These are phyloP conservation scores for Molothrus aeneus DNA, from an alignment of 2,797 vertebrate genomes.

Conservation along the genomic window DNA sequence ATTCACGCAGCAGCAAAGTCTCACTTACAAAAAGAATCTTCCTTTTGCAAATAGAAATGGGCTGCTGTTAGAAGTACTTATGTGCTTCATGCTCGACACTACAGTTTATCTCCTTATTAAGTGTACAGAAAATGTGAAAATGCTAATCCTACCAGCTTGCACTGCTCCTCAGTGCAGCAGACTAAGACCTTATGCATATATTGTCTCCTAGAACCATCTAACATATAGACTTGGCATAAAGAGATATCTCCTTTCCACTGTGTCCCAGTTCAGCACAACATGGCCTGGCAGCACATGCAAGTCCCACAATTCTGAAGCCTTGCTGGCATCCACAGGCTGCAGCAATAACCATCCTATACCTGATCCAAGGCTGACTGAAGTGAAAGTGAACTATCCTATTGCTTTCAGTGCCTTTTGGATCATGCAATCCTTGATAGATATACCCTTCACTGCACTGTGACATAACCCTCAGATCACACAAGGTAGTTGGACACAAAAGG, in stretches of 20 bases:
- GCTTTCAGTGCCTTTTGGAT: not conserved
- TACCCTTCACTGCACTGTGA: not conserved
- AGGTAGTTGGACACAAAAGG: not conserved
- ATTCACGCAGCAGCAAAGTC: not conserved
- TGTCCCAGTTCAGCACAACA: not conserved
- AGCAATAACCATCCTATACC: not conserved
- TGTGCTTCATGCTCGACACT: not conserved
- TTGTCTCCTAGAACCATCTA: not conserved
- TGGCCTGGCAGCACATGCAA: not conserved
- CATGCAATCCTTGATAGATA: not conserved
- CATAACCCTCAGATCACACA: not conserved
- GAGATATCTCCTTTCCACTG: not conserved
- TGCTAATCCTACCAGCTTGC: not conserved
- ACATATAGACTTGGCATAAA: rapidly evolving
- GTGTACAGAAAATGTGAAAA: not conserved
- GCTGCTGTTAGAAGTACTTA: not conserved
- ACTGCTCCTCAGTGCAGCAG: not conserved
- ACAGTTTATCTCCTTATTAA: not conserved
- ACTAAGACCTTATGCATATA: not conserved
- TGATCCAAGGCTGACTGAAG: not conserved
- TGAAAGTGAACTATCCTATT: not conserved
- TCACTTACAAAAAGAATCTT: not conserved
- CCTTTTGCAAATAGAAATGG: not conserved
- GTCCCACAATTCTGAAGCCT: not conserved
- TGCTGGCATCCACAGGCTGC: rapidly evolving